Evolutionary conservation across 2,113 vertebrate species (phyloP).

Genomic region (Anoplopoma fimbria): DNA sequence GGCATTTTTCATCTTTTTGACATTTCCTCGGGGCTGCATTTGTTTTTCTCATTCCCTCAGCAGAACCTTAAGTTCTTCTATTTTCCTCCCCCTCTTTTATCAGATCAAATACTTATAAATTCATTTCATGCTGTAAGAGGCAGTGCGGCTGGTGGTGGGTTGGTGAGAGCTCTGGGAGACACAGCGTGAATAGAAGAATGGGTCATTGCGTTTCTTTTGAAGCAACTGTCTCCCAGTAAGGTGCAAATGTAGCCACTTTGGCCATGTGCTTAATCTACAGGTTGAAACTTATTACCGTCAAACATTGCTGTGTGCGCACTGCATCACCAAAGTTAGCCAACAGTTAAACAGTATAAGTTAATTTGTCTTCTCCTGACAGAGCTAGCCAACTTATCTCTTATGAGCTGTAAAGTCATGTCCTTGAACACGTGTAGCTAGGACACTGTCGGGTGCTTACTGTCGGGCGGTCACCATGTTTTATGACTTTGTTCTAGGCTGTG

Average conservation of each 20-base stretch:
- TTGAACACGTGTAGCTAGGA: constrained; percentile 41
- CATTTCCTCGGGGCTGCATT: constrained; percentile 39
- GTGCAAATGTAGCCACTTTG: constrained; percentile 32
- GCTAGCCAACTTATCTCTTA: too few relatives aligned
- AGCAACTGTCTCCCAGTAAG: constrained; percentile 23
- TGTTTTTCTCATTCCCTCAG: constrained; percentile 49
- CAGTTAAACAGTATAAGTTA: neutral
- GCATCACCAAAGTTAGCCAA: neutral
- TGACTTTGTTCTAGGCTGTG: constrained; percentile 36
- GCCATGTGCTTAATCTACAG: constrained; percentile 49
- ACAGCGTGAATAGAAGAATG: constrained; percentile 18
- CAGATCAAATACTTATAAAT: constrained; percentile 68
- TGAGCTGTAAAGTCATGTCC: constrained; percentile 26
- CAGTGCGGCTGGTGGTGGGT: neutral
- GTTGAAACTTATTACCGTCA: constrained; percentile 53
- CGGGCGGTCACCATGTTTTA: constrained; percentile 25
- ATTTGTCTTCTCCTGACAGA: constrained; percentile 14
- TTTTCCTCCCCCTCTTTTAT: constrained; percentile 40
- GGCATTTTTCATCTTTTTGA: constrained; percentile 47
- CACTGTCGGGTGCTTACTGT: constrained; percentile 11
- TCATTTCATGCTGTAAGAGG: constrained; percentile 43
- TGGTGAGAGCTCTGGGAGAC: constrained; percentile 15
- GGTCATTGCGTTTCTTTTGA: constrained; percentile 56
- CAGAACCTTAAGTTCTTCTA: constrained; percentile 22
- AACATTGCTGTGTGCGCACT: constrained; percentile 2